Percentiles rank a stretch among this genome's conserved stretches.
Evolutionary conservation across 2,113 vertebrate species (phyloP).

Genomic region (Pteruthius melanotis): DNA sequence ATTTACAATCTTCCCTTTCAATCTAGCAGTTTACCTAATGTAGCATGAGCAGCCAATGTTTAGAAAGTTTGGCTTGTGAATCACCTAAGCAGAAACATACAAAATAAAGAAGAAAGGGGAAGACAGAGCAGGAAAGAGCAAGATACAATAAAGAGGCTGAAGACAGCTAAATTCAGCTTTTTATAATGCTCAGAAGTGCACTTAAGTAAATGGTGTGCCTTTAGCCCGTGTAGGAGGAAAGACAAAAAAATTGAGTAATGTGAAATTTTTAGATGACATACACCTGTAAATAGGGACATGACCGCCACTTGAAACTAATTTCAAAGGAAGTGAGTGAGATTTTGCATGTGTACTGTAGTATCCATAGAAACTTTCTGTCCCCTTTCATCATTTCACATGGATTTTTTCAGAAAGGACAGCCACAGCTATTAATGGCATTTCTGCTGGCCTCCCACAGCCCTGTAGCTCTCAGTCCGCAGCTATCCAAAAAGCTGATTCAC

Average conservation of each 20-base stretch:
- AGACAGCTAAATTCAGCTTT: background rate
- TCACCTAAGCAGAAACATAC: background rate
- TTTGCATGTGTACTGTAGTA: background rate
- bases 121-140: background rate
- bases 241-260: background rate
- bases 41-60: accelerated
- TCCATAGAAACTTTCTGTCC: background rate
- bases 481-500: background rate
- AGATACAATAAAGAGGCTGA: background rate
- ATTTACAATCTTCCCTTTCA: background rate
- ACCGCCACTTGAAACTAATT: background rate
- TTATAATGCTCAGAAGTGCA: background rate
- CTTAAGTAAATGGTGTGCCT: background rate
- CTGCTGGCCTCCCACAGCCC: background rate
- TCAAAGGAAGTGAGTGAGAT: background rate
- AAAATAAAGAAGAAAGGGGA: background rate
- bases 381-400: accelerated
- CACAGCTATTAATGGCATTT: background rate
- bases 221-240: background rate
- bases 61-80: background rate
- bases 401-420: background rate
- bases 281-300: background rate
- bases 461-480: accelerated
- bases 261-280: background rate
- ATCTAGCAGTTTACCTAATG: background rate